Conservation (phyloP, 1,140 invertebrate genomes). For the Drosophila lacteicornis region DNA sequence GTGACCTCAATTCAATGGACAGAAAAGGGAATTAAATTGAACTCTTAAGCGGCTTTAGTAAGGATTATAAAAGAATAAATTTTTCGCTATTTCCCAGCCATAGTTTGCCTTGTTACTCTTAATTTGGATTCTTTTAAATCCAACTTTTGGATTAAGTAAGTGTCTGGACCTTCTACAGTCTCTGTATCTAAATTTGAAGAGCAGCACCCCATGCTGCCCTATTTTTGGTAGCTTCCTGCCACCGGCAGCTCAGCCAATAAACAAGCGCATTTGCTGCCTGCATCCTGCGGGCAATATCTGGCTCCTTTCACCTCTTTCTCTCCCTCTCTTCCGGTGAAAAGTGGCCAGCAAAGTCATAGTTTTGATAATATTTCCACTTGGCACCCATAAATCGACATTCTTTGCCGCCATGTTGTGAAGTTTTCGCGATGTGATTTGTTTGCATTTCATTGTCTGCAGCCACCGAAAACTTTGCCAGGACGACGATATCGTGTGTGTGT, state of each 20-base stretch:
- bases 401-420: conserved; percentile 67
- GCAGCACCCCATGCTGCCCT: conserved; percentile 1
- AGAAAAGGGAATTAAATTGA: background rate
- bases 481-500: background rate
- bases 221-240: conserved; percentile 18
- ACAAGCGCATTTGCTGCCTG: conserved; percentile 56
- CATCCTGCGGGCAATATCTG: conserved; percentile 25
- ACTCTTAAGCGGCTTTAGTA: background rate
- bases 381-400: conserved; percentile 74
- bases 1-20: background rate
- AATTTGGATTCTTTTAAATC: background rate
- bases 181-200: background rate
- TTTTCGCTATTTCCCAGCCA: background rate
- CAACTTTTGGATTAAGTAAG: background rate
- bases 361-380: conserved; percentile 77
- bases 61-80: background rate
- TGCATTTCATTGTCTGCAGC: conserved; percentile 78
- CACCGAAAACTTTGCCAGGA: conserved; percentile 43
- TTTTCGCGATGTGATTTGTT: conserved; percentile 73
- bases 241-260: conserved; percentile 53
- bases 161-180: background rate
- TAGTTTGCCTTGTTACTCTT: no score
- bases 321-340: background rate
- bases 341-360: conserved; percentile 30
- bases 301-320: background rate